These are phyloP conservation scores for Amphipoea lucens DNA, from an alignment of 2,888 invertebrate species.

Conservation along the genomic window DNA sequence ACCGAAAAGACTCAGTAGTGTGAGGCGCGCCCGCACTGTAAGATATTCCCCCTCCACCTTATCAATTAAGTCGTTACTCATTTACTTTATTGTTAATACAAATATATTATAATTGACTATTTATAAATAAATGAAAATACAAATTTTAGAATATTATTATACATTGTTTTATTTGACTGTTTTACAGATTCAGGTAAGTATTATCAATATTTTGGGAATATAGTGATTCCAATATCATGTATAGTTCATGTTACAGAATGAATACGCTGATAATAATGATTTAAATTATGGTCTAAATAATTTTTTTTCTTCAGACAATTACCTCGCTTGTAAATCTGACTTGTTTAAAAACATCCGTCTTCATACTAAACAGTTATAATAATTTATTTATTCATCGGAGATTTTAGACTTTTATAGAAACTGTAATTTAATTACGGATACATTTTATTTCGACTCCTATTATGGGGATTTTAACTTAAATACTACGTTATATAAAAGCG, in stretches of 20 bases:
- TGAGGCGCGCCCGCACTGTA: slow-evolving; percentile 75
- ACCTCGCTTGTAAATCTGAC: neutral
- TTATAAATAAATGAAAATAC: slow-evolving; percentile 88
- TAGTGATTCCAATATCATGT: neutral
- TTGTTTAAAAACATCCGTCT: neutral
- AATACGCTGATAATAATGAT: neutral
- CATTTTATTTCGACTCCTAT: neutral
- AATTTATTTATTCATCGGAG: neutral
- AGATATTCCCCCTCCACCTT: slow-evolving; percentile 77
- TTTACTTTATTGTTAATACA: slow-evolving; percentile 86
- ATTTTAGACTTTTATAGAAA: too few relatives aligned
- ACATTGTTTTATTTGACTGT: slow-evolving; percentile 47
- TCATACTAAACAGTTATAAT: neutral
- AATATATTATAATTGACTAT: slow-evolving; percentile 87
- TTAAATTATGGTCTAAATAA: neutral
- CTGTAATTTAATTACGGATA: neutral
- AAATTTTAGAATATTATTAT: slow-evolving; percentile 83
- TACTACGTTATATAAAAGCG: neutral
- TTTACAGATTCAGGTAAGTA: slow-evolving; percentile 33
- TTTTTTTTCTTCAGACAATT: neutral
- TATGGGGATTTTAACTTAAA: neutral
- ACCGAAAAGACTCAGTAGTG: slow-evolving; percentile 89
- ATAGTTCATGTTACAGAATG: neutral
- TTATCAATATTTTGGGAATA: neutral
- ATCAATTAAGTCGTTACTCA: slow-evolving; percentile 87